A percentile compares a stretch with the other conserved stretches of the same genome.
These are phyloP conservation scores for Drosophila kanapiae DNA, from an alignment of 1,140 invertebrate genomes.

Conservation along the genomic window DNA sequence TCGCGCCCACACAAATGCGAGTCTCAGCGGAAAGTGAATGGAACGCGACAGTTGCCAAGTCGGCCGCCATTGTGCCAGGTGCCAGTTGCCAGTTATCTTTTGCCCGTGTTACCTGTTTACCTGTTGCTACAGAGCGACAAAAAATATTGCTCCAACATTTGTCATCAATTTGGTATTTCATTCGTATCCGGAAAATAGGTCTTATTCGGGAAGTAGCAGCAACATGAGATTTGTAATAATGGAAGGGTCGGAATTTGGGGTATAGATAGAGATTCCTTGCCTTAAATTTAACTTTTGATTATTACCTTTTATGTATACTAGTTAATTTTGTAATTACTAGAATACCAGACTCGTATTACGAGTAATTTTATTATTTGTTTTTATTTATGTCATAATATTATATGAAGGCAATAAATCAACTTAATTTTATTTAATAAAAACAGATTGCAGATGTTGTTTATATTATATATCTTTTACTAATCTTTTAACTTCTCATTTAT, in stretches of 20 bases:
- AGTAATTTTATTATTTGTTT: no score
- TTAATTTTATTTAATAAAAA: neutral
- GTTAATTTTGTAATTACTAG: no score
- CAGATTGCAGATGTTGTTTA: neutral
- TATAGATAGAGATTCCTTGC: neutral
- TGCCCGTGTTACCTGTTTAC: constrained; percentile 23
- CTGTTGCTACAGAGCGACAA: constrained; percentile 39
- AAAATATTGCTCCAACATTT: constrained; percentile 17
- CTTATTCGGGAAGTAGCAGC: no score
- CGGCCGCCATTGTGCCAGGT: constrained; percentile 62
- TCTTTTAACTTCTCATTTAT: no score
- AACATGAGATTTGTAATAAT: neutral
- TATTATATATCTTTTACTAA: no score
- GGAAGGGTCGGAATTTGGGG: neutral
- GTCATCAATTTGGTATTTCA: constrained; percentile 12
- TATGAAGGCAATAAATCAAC: neutral
- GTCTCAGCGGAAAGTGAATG: constrained; percentile 73
- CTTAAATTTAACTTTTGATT: neutral
- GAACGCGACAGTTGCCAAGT: constrained; percentile 54
- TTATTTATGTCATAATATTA: neutral
- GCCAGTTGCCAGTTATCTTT: constrained; percentile 41
- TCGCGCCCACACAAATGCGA: constrained; percentile 57
- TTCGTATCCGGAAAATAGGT: neutral
- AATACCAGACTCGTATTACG: no score
- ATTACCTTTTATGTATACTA: neutral